These are phyloP conservation scores for Tragopan temminckii DNA, from an alignment of 2,797 vertebrate genomes.

Conservation along the genomic window DNA sequence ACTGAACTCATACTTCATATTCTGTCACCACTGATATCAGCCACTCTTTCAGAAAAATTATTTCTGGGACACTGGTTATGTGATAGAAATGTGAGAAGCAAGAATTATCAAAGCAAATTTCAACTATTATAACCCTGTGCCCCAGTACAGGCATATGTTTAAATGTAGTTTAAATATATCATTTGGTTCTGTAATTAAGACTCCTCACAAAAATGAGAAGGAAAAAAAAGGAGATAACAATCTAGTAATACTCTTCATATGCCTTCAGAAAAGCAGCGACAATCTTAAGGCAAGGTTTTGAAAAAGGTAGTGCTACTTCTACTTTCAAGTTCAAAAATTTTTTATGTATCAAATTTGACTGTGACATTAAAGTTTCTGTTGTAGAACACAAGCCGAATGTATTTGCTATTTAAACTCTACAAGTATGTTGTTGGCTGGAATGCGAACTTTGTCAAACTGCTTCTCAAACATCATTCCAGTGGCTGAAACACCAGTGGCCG, in stretches of 20 bases:
- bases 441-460: background rate
- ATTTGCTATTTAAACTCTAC: slow-evolving; percentile 3
- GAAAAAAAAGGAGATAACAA: background rate
- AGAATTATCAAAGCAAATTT: background rate
- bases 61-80: background rate
- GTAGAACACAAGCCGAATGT: background rate
- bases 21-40: background rate
- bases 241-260: background rate
- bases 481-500: slow-evolving; percentile 13
- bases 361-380: background rate
- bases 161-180: background rate
- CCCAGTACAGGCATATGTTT: background rate
- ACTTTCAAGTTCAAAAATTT: background rate
- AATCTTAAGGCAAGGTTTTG: background rate
- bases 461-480: slow-evolving; percentile 6
- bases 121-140: background rate
- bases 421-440: background rate
- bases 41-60: background rate
- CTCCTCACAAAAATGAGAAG: background rate
- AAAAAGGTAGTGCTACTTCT: background rate
- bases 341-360: slow-evolving; percentile 9
- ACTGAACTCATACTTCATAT: background rate
- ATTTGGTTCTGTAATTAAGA: background rate
- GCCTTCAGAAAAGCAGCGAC: background rate
- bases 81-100: background rate